phyloP scores from a whole-genome alignment of 2,888 invertebrate species.

The Sceliomorpha sp. region DNA sequence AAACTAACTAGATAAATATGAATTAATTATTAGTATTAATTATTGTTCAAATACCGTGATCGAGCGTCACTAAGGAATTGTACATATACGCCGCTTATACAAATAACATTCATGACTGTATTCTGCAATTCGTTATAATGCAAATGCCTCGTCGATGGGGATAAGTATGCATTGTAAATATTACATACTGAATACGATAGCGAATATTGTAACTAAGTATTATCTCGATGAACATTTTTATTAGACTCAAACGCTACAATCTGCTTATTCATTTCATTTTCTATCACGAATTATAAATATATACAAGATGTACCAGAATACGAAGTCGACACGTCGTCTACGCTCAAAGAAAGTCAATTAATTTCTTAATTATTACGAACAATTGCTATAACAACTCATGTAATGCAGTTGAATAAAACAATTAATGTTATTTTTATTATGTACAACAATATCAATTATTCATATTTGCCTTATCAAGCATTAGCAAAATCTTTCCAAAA shows the following conservation, averaged over 20 bases:
- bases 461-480: too few relatives aligned
- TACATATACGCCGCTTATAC: conserved; percentile 52
- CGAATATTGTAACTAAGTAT: conserved; percentile 56
- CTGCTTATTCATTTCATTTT: too few relatives aligned
- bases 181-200: conserved; percentile 48
- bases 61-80: conserved; percentile 43
- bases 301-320: too few relatives aligned
- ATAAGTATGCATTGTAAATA: conserved; percentile 48
- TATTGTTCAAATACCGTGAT: conserved; percentile 46
- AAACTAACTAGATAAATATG: conserved; percentile 48
- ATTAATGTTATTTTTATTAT: too few relatives aligned
- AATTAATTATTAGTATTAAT: conserved; percentile 48
- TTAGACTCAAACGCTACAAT: conserved; percentile 15
- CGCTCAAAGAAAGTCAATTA: too few relatives aligned
- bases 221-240: conserved; percentile 44
- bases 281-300: too few relatives aligned
- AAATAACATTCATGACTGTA: conserved; percentile 56
- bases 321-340: too few relatives aligned
- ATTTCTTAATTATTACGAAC: too few relatives aligned
- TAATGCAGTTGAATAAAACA: too few relatives aligned
- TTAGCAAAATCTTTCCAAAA: too few relatives aligned
- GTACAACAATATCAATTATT: too few relatives aligned
- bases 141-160: conserved; percentile 27
- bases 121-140: conserved; percentile 52
- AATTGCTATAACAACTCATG: too few relatives aligned